Percentiles rank a stretch among this genome's conserved stretches.
Evolutionary conservation across 2,888 invertebrate genomes (phyloP).

Genomic region (Criorhina ranunculi): DNA sequence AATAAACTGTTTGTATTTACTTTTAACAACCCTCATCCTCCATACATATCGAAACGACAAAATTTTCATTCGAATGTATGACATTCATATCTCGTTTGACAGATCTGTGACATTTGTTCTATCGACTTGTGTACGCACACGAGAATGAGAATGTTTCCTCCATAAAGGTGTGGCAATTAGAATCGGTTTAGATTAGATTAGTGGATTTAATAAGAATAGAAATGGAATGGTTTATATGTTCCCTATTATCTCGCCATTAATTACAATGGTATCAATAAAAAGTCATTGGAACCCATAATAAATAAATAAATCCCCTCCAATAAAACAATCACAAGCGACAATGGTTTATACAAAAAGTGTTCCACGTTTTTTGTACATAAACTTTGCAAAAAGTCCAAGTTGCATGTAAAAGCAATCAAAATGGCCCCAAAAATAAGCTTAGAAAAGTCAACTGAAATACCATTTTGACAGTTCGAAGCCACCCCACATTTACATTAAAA

Average conservation of each 20-base stretch:
- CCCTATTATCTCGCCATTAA: slow-evolving; percentile 60
- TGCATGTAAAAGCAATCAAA: slow-evolving; percentile 38
- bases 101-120: slow-evolving; percentile 55
- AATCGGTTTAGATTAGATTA: slow-evolving; percentile 75
- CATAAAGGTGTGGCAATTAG: slow-evolving; percentile 72
- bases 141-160: slow-evolving; percentile 2
- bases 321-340: slow-evolving; percentile 72
- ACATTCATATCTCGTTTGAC: slow-evolving; percentile 30
- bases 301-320: slow-evolving; percentile 62
- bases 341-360: slow-evolving; percentile 25
- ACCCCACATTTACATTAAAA: slow-evolving; percentile 58
- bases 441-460: slow-evolving; percentile 41
- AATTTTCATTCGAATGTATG: slow-evolving; percentile 18
- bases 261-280: slow-evolving; percentile 70
- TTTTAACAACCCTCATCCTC: slow-evolving; percentile 34
- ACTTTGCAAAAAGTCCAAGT: background rate
- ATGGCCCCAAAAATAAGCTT: slow-evolving; percentile 56
- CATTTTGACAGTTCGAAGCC: slow-evolving; percentile 57
- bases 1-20: slow-evolving; percentile 10
- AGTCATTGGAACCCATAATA: slow-evolving; percentile 58
- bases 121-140: background rate
- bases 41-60: slow-evolving; percentile 16
- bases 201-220: slow-evolving; percentile 62
- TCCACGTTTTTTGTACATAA: background rate
- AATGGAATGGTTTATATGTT: slow-evolving; percentile 37